Evolutionary conservation across 2,888 invertebrate genomes (phyloP).

Genomic region (Odontomyia ornata): DNA sequence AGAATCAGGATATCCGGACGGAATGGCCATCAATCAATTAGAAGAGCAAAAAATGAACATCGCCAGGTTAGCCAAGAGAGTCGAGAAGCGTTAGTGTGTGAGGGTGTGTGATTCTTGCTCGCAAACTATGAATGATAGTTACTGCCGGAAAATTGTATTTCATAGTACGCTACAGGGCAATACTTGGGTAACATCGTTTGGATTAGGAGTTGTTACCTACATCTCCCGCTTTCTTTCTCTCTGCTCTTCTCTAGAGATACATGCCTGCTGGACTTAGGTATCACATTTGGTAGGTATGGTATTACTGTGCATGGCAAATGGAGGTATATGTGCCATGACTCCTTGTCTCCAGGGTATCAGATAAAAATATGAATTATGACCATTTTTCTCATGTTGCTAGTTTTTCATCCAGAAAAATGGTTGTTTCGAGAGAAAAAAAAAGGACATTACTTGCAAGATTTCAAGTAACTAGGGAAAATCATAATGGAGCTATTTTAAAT

Average conservation of each 20-base stretch:
- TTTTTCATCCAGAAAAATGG: conserved; percentile 26
- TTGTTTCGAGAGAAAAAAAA: not conserved
- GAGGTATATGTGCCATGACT: not conserved
- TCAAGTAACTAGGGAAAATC: not conserved
- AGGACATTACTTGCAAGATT: conserved; percentile 35
- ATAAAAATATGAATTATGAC: conserved; percentile 25
- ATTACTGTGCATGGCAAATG: no score
- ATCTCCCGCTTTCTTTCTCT: no score
- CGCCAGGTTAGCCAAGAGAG: conserved; percentile 18
- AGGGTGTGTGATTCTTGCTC: not conserved
- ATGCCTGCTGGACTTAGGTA: no score
- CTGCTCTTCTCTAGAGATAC: no score
- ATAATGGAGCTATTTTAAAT: not conserved
- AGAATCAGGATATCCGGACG: conserved; percentile 10
- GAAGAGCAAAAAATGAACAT: conserved; percentile 21
- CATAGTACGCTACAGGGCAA: not conserved
- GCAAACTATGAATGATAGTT: conserved; percentile 34
- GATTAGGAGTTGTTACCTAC: conserved; percentile 17
- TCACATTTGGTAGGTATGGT: no score
- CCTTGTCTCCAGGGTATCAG: not conserved
- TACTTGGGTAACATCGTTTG: not conserved
- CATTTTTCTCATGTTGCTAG: not conserved
- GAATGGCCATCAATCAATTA: conserved; percentile 39
- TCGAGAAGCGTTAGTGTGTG: no score
- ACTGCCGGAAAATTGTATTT: conserved; percentile 13